Conservation (phyloP, 2,113 vertebrate genomes). For the Caranx melampygus region DNA sequence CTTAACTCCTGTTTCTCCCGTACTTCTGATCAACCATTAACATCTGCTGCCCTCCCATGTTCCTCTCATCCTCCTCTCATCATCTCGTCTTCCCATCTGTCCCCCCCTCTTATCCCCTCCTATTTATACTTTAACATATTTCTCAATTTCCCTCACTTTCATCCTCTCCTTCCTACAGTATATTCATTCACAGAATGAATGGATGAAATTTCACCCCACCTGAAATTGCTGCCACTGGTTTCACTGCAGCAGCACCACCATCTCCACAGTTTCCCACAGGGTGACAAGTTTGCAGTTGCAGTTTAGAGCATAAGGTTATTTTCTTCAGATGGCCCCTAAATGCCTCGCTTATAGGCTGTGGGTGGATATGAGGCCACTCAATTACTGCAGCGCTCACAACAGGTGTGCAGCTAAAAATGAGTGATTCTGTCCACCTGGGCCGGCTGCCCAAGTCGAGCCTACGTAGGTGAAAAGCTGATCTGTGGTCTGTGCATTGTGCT, state of each 20-base stretch:
- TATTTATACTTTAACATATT: constrained; percentile 6
- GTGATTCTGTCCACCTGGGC: no score
- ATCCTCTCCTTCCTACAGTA: not conserved
- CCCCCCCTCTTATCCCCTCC: not conserved
- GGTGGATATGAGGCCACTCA: no score
- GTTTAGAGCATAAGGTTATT: no score
- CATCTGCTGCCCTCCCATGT: constrained; percentile 10
- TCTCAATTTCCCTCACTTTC: not conserved
- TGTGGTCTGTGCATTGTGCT: not conserved
- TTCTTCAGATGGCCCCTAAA: no score
- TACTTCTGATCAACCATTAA: constrained; percentile 11
- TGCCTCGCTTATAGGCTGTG: no score
- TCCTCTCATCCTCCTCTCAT: constrained; percentile 1
- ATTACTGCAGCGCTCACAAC: no score
- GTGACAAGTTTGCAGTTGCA: no score
- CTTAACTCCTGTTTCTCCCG: not conserved
- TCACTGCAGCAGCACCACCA: constrained; percentile 14
- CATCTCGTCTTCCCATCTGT: constrained; percentile 18
- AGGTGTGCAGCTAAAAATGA: no score
- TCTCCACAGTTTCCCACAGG: not conserved
- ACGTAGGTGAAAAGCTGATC: not conserved
- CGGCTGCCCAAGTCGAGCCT: no score
- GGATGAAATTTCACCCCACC: not conserved
- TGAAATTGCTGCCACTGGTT: no score
- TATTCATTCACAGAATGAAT: not conserved